Evolutionary conservation across 2,797 vertebrate species (phyloP).

Genomic region (Sorex maritimensis): DNA sequence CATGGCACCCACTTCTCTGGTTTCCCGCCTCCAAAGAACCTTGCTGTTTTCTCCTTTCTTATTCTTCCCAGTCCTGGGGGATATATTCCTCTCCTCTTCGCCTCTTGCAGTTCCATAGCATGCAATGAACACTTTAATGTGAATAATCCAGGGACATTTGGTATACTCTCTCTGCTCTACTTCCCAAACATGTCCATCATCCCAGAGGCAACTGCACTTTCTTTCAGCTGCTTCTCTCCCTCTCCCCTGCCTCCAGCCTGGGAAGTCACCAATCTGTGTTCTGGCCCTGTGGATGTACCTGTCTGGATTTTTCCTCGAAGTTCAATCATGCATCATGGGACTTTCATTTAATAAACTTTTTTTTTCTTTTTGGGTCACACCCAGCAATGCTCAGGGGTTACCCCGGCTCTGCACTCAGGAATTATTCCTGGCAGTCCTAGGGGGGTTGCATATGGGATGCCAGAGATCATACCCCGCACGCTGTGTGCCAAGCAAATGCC

Average conservation of each 20-base stretch:
- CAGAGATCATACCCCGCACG: too few relatives aligned
- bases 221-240: neutral
- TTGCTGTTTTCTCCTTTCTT: constrained; percentile 14
- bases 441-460: too few relatives aligned
- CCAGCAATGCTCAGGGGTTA: too few relatives aligned
- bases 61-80: neutral
- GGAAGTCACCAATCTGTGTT: neutral
- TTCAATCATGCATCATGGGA: neutral
- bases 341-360: constrained; percentile 2
- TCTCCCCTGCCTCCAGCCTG: neutral
- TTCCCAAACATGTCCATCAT: constrained; percentile 24
- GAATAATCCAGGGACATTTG: neutral
- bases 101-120: neutral
- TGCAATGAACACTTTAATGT: neutral
- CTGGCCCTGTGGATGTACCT: neutral
- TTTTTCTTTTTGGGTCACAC: too few relatives aligned
- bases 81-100: neutral
- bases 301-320: constrained; percentile 10
- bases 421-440: too few relatives aligned
- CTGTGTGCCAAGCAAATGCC: too few relatives aligned
- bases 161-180: constrained; percentile 1
- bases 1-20: neutral
- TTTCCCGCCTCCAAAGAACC: neutral
- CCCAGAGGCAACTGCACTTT: neutral
- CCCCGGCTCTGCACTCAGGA: too few relatives aligned